Conservation (phyloP, 2,797 vertebrate genomes). For the Parauchenoglanis punctatus region DNA sequence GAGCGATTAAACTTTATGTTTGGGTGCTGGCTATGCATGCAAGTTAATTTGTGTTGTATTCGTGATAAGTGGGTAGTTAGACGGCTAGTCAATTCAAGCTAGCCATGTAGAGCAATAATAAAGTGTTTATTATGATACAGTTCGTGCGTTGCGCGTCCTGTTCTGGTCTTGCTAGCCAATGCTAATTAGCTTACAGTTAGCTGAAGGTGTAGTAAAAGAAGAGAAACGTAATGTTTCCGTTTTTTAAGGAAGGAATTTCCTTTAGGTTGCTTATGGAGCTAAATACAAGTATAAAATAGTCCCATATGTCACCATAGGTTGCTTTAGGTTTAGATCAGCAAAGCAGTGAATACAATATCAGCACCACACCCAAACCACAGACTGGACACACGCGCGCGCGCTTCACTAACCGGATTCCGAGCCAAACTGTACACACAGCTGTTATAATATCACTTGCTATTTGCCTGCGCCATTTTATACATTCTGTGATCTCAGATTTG, state of each 20-base stretch:
- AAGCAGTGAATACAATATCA: constrained; percentile 3
- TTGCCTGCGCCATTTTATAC: constrained; percentile 6
- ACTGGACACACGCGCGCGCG: neutral
- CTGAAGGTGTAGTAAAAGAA: neutral
- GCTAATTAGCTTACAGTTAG: constrained; percentile 8
- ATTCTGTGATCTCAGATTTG: neutral
- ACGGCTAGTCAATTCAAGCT: neutral
- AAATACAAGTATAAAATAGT: neutral
- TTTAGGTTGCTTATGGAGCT: neutral
- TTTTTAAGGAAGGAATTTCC: neutral
- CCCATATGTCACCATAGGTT: neutral
- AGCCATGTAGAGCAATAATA: neutral
- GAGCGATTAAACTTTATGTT: neutral
- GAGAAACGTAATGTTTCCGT: neutral
- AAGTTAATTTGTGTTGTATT: neutral
- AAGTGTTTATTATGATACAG: neutral
- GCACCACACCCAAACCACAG: constrained; percentile 21
- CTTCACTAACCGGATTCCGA: neutral
- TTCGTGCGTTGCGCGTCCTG: neutral
- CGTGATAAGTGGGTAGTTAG: neutral
- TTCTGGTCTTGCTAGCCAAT: neutral
- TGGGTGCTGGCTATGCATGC: neutral
- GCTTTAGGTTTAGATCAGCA: neutral
- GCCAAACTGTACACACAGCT: constrained; percentile 7
- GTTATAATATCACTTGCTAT: neutral